Evolutionary conservation across 2,888 invertebrate genomes (phyloP).

Genomic region (Lasioglossum malachurum): DNA sequence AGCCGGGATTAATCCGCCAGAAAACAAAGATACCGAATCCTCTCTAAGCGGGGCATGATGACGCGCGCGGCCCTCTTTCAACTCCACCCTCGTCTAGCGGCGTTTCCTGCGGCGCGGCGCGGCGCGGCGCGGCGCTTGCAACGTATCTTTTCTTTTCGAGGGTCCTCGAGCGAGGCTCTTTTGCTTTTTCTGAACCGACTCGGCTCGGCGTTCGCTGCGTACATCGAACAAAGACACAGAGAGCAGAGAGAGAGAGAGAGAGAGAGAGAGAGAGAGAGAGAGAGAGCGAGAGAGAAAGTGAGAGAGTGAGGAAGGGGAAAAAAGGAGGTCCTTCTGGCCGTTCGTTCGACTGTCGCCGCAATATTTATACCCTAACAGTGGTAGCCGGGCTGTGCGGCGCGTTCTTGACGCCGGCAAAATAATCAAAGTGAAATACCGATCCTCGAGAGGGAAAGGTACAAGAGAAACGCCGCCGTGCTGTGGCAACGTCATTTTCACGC

Average conservation of each 20-base stretch:
- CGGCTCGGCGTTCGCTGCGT: slow-evolving; percentile 12
- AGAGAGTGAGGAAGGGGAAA: neutral
- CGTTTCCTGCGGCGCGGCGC: slow-evolving; percentile 17
- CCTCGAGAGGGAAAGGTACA: slow-evolving; percentile 21
- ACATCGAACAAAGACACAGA: neutral
- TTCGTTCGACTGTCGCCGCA: slow-evolving; percentile 38
- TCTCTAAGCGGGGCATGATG: slow-evolving; percentile 53
- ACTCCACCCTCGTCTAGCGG: slow-evolving; percentile 16
- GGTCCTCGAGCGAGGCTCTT: slow-evolving; percentile 53
- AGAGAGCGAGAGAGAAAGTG: too few species aligned
- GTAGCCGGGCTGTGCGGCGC: slow-evolving; percentile 32
- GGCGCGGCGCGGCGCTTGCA: neutral
- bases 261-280: too few species aligned
- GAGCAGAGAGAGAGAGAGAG: neutral
- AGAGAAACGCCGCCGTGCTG: neutral
- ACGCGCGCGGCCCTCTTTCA: slow-evolving; percentile 24
- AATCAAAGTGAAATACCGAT: slow-evolving; percentile 55
- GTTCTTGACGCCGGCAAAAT: slow-evolving; percentile 50
- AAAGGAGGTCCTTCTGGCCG: neutral
- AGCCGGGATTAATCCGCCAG: slow-evolving; percentile 65
- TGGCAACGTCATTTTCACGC: slow-evolving; percentile 31
- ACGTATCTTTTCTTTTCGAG: slow-evolving; percentile 63
- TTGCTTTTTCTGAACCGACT: slow-evolving; percentile 49
- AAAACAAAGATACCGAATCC: slow-evolving; percentile 71
- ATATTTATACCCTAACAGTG: slow-evolving; percentile 49